Base-by-base conservation (phyloP, 2,888 invertebrate genomes). In the Heliothis peltigera region DNA sequence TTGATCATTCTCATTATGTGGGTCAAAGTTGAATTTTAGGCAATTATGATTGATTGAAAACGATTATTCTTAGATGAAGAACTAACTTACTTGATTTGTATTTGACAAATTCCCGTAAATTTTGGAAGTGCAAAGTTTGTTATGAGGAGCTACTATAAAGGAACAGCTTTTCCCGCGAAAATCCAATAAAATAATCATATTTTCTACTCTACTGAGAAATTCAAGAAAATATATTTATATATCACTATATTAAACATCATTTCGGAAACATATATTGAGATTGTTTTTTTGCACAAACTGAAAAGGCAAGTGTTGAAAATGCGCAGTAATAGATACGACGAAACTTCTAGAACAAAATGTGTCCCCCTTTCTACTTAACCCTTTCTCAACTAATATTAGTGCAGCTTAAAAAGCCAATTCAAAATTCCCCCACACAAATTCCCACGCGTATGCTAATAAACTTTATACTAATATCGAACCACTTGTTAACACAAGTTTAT, bases 31-130 rank as follows among this genome's bases (percentile, higher is more conserved):
- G 69, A 58, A 75, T 76, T 77, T 79, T 67, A 32, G 44, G 54
- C 64, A 58, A 75, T 79, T 77, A 68, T 70, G 76, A 78, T 79
- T 79, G 76, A 79, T 79, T 55, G 63, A 71, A 56, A 18, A 44
- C 44, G 54, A 67, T 76, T 65, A 66, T 62, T 61, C 22, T 42
- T 28, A 19, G 54, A 63, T 32, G 39, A 17, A 17, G 18, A 39
- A 39, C 39, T 35, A 15, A 35, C 35, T 21, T 44, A 35, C n/a
- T 28, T 53, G 7, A 8, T 43, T 17, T 18, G 15, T 48, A 39
- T 53, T 61, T 55, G 42, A 49, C 25, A 4, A 17, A 43, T 59
- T 35, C 15, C 44, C 8, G 3, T 4, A 8, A 32, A 21, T 42
- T 32, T 70, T 49, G 21, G 6, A 10, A 18, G 22, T 5, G 12